Evolutionary conservation across 2,888 invertebrate species (phyloP).

Genomic region (Melanargia galathea): DNA sequence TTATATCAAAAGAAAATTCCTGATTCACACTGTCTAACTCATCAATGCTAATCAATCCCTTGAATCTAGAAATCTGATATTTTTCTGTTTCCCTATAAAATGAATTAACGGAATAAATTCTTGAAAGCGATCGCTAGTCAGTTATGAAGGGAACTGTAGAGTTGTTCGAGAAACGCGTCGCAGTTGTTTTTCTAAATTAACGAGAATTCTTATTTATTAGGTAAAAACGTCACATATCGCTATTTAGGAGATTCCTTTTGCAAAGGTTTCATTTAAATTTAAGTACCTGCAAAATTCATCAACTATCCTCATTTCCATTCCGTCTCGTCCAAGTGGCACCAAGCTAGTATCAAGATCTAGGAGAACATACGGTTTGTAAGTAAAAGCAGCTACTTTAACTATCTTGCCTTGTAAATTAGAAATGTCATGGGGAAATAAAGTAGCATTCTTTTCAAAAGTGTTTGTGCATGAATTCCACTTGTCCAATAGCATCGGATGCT

Average conservation of each 20-base stretch:
- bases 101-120: too few relatives aligned
- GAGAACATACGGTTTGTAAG: constrained; percentile 83
- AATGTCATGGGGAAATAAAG: constrained; percentile 77
- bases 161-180: too few relatives aligned
- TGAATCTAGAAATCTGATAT: too few relatives aligned
- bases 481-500: constrained; percentile 60
- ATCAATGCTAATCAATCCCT: too few relatives aligned
- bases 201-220: too few relatives aligned
- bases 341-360: constrained; percentile 61
- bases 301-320: constrained; percentile 75
- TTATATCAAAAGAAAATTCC: too few relatives aligned
- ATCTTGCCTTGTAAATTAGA: constrained; percentile 69
- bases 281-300: constrained; percentile 80
- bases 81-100: too few relatives aligned
- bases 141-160: too few relatives aligned
- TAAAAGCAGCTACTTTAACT: constrained; percentile 80
- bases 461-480: constrained; percentile 64
- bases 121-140: too few relatives aligned
- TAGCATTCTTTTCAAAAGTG: constrained; percentile 54
- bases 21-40: too few relatives aligned
- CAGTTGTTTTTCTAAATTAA: too few relatives aligned
- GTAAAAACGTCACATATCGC: background rate
- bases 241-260: too few relatives aligned
- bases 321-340: constrained; percentile 73
- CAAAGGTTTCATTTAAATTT: constrained; percentile 2